Percentiles rank a stretch among this genome's conserved stretches.
phyloP scores from a whole-genome alignment of 2,888 invertebrate genomes.

The Andrena fulva region DNA sequence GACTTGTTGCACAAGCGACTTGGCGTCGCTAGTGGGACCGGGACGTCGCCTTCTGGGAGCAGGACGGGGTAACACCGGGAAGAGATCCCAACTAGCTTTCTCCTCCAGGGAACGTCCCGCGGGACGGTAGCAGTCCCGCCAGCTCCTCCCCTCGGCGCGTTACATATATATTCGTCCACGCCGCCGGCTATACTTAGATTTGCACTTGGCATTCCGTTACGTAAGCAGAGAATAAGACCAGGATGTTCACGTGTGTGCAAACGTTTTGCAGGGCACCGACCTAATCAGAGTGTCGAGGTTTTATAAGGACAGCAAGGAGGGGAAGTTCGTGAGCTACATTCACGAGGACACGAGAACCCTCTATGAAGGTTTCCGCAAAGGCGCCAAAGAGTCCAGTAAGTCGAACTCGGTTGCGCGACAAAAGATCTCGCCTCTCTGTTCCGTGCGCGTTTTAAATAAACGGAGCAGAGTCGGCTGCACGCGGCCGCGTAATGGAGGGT shows the following conservation, averaged over 20 bases:
- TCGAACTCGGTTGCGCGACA: constrained; percentile 65
- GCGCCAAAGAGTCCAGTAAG: constrained; percentile 96
- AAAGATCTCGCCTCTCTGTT: constrained; percentile 5
- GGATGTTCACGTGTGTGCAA: constrained; percentile 52
- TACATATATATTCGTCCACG: constrained; percentile 49
- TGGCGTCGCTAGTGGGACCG: constrained; percentile 38
- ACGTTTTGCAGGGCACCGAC: constrained; percentile 92
- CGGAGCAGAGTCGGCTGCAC: constrained; percentile 9
- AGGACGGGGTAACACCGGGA: background rate
- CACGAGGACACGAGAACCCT: constrained; percentile 95
- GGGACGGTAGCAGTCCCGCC: constrained; percentile 16
- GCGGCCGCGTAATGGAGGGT: constrained; percentile 42
- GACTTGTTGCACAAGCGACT: constrained; percentile 58
- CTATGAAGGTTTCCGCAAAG: constrained; percentile 95
- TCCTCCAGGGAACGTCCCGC: constrained; percentile 7
- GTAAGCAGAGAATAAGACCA: constrained; percentile 56
- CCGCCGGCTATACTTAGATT: constrained; percentile 74
- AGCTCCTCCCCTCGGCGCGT: constrained; percentile 16
- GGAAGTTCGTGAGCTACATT: constrained; percentile 93
- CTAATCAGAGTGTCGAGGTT: constrained; percentile 95
- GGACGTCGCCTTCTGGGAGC: constrained; percentile 4
- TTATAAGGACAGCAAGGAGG: constrained; percentile 95
- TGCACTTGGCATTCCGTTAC: constrained; percentile 73
- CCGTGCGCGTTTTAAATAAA: constrained; percentile 47
- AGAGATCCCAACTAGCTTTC: background rate